Evolutionary conservation across 2,797 vertebrate species (phyloP).

Genomic region (Chromis chromis): DNA sequence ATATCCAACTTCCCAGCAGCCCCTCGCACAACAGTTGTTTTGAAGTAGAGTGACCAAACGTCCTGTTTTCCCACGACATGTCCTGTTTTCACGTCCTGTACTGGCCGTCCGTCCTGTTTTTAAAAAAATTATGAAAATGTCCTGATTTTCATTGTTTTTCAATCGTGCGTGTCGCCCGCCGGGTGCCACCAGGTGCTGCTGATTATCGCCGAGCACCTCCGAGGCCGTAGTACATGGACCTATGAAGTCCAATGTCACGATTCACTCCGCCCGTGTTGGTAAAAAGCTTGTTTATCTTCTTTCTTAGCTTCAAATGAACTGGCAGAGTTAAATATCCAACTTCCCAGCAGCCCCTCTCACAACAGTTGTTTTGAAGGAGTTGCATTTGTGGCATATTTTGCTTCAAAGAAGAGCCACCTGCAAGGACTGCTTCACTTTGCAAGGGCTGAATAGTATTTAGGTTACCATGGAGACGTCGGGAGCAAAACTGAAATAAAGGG

Average conservation of each 20-base stretch:
- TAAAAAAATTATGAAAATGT: no score
- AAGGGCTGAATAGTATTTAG: conserved; percentile 78
- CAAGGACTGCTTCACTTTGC: conserved; percentile 68
- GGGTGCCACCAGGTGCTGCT: no score
- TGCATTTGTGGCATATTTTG: conserved; percentile 52
- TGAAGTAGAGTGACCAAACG: no score
- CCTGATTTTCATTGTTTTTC: no score
- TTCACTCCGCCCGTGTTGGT: no score
- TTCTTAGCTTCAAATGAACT: neutral
- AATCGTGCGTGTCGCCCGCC: no score
- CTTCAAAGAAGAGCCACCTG: conserved; percentile 76
- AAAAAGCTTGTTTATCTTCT: neutral
- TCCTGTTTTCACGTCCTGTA: no score
- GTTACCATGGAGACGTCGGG: conserved; percentile 84
- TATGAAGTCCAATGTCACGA: no score
- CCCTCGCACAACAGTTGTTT: conserved; percentile 25
- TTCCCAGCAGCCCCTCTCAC: neutral
- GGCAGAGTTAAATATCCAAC: neutral
- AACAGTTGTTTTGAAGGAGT: conserved; percentile 43
- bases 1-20: neutral
- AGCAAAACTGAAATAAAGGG: conserved; percentile 80
- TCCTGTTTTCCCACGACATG: no score
- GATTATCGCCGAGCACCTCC: no score
- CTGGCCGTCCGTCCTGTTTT: no score
- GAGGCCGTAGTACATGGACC: no score